Evolutionary conservation across 2,888 invertebrate species (phyloP), one percentile per base, ranked within the genome.

Genomic region (Mystacides longicornis): DNA sequence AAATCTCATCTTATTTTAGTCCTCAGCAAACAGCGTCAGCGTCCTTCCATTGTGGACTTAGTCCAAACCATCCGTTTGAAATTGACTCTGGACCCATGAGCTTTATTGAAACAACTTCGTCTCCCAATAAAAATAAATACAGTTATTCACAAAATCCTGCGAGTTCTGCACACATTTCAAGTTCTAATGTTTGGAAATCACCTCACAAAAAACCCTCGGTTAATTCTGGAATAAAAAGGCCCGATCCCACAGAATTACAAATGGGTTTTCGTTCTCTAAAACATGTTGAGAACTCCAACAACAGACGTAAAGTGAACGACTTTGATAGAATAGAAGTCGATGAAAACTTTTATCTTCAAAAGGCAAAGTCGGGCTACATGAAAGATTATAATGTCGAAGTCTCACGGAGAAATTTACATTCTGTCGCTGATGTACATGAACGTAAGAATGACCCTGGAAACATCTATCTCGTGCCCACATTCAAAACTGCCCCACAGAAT

Each of bases 341-440:
- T 14, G 47, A 50, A 9, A 57, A 55, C 31, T 57, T 60, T 53
- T 54, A 57, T 47, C 14, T 49, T 11, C 27, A 50, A 21, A 56
- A 52, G 49, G 49, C 48, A 1, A 19, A 23, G n/a, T 20, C 31
- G 11, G 22, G 33, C 4, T 45, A 33, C 18, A 49, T 31, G 54
- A 37, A 37, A 22, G 49, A 11, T 18, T 37, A 37, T 37, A 18
- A 3, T 51, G 19, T 27, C 7, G 21, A 22, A 16, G 49, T 16
- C 7, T 22, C 19, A 7, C 3, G 23, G n/a, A 49, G 37, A 20
- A 18, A 14, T 3, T 51, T 23, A n/a, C 20, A 16, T 37, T 49
- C 42, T 7, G 46, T 31, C 14, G 21, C 9, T 7, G 20, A 27
- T 18, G 47, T 18, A 18, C 19, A 37, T 37, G 7, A 3, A 37